Conservation (phyloP, 2,113 vertebrate species). For the Dicentrarchus labrax region DNA sequence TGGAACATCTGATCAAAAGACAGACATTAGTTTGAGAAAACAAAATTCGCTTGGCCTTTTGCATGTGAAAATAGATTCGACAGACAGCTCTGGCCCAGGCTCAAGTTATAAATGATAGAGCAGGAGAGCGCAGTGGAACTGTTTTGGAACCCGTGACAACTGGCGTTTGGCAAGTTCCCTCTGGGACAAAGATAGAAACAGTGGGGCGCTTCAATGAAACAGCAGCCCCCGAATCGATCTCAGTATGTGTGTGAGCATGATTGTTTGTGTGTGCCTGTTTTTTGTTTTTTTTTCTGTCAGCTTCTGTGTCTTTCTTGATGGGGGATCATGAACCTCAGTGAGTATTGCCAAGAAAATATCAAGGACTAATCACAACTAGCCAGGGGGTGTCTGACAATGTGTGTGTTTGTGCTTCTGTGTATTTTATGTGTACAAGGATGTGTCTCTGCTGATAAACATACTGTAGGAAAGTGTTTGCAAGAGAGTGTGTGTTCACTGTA, state of each 20-base stretch:
- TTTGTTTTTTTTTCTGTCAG: conserved; percentile 30
- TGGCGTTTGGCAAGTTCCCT: conserved; percentile 72
- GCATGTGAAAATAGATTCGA: conserved; percentile 64
- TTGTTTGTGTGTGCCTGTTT: conserved; percentile 34
- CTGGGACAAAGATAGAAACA: conserved; percentile 71
- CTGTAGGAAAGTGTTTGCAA: conserved; percentile 6
- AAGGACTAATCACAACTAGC: conserved; percentile 52
- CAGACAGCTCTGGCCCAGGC: conserved; percentile 41
- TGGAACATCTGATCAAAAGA: conserved; percentile 76
- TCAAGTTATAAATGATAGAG: conserved; percentile 58
- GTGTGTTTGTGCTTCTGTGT: conserved; percentile 24
- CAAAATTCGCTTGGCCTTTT: conserved; percentile 67
- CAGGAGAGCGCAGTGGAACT: conserved; percentile 32
- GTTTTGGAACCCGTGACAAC: conserved; percentile 76
- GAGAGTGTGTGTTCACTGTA: neutral
- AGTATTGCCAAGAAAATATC: conserved; percentile 55
- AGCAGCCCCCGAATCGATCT: conserved; percentile 61
- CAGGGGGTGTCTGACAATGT: conserved; percentile 47
- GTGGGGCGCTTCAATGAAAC: conserved; percentile 73
- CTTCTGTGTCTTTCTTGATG: conserved; percentile 50
- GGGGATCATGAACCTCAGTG: conserved; percentile 41
- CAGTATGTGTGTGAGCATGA: conserved; percentile 40
- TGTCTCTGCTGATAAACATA: conserved; percentile 25
- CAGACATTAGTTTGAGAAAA: conserved; percentile 73
- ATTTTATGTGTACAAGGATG: conserved; percentile 9